Percentiles rank a stretch among this genome's conserved stretches.
phyloP scores from a whole-genome alignment of 2,797 vertebrate genomes.

The Esox lucius region DNA sequence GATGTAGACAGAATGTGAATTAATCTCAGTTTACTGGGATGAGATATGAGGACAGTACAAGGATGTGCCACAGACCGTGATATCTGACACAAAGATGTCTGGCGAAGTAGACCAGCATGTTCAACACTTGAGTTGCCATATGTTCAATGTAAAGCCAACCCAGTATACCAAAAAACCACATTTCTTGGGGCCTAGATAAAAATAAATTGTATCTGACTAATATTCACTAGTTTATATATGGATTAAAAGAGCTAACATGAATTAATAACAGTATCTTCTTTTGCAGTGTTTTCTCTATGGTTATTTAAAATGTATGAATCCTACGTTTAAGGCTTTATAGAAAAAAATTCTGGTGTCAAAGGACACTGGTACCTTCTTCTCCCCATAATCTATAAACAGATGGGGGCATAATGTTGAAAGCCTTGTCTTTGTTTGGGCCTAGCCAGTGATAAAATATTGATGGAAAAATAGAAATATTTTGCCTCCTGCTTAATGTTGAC shows the following conservation, averaged over 20 bases:
- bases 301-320: constrained; percentile 62
- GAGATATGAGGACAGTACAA: background rate
- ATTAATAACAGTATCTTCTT: background rate
- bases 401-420: constrained; percentile 78
- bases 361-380: constrained; percentile 68
- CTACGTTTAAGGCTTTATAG: constrained; percentile 2
- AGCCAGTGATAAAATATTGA: constrained; percentile 84
- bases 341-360: constrained; percentile 66
- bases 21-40: background rate
- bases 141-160: background rate
- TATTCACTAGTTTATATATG: too few species aligned
- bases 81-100: background rate
- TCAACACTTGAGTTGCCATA: background rate
- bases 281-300: constrained; percentile 22
- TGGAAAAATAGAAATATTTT: constrained; percentile 86
- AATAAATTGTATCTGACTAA: too few species aligned
- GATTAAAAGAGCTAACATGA: too few species aligned
- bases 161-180: background rate
- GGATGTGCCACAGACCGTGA: background rate
- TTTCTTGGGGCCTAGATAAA: too few species aligned
- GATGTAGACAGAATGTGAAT: background rate
- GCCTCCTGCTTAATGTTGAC: constrained; percentile 73
- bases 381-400: constrained; percentile 77
- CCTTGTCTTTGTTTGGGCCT: constrained; percentile 76
- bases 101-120: background rate